Base-by-base conservation (phyloP, 2,797 vertebrate genomes). In the Tokudaia tokunoshimensis region DNA sequence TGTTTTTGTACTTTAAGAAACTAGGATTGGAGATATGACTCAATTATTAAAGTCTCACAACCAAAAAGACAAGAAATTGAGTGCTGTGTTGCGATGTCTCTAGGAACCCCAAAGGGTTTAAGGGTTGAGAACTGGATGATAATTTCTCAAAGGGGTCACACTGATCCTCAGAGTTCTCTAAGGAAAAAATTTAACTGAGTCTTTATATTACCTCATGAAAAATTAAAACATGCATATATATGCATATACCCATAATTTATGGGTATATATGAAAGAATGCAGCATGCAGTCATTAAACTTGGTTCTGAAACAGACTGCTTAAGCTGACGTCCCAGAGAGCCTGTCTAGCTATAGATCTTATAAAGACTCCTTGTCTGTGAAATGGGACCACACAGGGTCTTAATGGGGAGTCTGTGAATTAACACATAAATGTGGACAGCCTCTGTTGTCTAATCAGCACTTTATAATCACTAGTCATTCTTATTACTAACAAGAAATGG, bases 171-270 rank as follows among this genome's bases (percentile, higher is more conserved):
- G 52, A 89, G n/a, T 50, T 67, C 63, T 50, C 24, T 81, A 63
- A 90, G 57, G n/a, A 92, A 96, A 92, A 79, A 6, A 24, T 88
- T 87, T 76, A 82, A 79, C 59, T 91, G 11, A 22, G 8, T 50
- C 81, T 88, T 95, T 85, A 92, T 82, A 74, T 57, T 61, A 93
- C n/a, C 75, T 94, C 26, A 92, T 94, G 29, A 91, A 89, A 94
- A 92, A 75, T 84, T 86, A 93, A 91, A 75, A 57, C 57, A 89
- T 96, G 29, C 13, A 80, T 76, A 94, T 92, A 94, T 70, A 70
- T 17, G n/a, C 29, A 34, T 22, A 22, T 37, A n/a, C 34, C 67
- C 67, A 65, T 94, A 37, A 55, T 70, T 89, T 70, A 63, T 63
- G 41, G 13, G 81, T 83, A 14, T 61, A 31, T 67, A 5, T 41